Conservation (phyloP, 2,888 invertebrate genomes). For the Diarsia rubi region DNA sequence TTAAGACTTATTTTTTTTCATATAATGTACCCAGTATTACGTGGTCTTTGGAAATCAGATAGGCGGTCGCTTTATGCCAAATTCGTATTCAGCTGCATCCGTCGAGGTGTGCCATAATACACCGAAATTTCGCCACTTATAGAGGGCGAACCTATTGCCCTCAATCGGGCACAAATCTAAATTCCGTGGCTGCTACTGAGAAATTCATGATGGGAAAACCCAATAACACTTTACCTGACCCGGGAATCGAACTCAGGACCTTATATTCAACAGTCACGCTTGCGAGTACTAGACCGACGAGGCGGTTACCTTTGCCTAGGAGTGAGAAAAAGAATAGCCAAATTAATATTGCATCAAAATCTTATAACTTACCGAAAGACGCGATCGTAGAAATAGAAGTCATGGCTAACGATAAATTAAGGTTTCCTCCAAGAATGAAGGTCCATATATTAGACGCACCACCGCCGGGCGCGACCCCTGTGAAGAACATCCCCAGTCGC, state of each 20-base stretch:
- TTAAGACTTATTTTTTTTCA: no score
- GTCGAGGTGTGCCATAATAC: background rate
- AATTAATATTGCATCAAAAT: background rate
- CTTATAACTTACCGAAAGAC: constrained; percentile 93
- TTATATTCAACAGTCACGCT: no score
- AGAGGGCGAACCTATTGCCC: background rate
- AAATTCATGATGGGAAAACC: background rate
- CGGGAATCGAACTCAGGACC: no score
- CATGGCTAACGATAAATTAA: constrained; percentile 98
- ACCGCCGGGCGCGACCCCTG: constrained; percentile 97
- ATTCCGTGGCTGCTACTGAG: no score
- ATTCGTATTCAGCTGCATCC: no score
- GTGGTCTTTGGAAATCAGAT: no score
- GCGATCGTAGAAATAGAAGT: constrained; percentile 97
- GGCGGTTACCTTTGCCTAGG: no score
- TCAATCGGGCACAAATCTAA: background rate
- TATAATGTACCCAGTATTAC: no score
- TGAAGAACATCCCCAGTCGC: constrained; percentile 96
- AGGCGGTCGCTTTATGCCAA: no score
- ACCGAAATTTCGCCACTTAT: background rate
- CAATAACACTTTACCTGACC: background rate
- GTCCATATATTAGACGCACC: constrained; percentile 99
- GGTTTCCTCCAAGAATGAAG: constrained; percentile 96
- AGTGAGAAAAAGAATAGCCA: no score
- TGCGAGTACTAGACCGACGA: no score